phyloP scores from a whole-genome alignment of 2,888 invertebrate genomes.

The Hipparchia semele region DNA sequence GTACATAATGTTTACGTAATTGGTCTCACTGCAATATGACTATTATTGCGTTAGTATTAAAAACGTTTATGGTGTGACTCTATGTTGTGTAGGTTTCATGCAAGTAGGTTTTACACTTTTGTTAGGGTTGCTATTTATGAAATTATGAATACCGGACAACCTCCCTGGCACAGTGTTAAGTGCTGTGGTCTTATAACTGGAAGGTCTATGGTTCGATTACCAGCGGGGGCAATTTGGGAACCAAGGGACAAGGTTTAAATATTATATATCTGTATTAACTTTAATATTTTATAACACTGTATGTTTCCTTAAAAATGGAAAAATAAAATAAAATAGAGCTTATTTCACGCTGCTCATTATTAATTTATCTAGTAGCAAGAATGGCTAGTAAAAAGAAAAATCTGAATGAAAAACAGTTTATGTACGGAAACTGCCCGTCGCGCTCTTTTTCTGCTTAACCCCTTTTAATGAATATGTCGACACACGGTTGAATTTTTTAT shows the following conservation, averaged over 20 bases:
- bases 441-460: not conserved
- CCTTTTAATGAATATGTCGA: conserved; percentile 11
- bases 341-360: too few relatives aligned
- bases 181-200: too few relatives aligned
- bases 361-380: not conserved
- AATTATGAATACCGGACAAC: not conserved
- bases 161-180: too few relatives aligned
- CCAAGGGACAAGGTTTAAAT: too few relatives aligned
- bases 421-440: not conserved
- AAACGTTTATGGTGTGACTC: not conserved
- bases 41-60: conserved; percentile 2
- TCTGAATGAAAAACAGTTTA: conserved; percentile 5
- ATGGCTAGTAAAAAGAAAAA: conserved; percentile 10
- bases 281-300: too few relatives aligned
- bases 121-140: conserved; percentile 8
- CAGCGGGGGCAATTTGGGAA: too few relatives aligned
- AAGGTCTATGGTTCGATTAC: too few relatives aligned
- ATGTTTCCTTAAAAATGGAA: too few relatives aligned
- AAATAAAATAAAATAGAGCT: too few relatives aligned
- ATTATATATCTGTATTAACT: too few relatives aligned
- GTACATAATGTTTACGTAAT: conserved; percentile 20
- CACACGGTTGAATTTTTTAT: conserved; percentile 12
- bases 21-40: conserved; percentile 19
- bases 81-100: conserved; percentile 1
- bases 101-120: conserved; percentile 15